Conservation (phyloP, 2,113 vertebrate species). For the Cacatua alba region DNA sequence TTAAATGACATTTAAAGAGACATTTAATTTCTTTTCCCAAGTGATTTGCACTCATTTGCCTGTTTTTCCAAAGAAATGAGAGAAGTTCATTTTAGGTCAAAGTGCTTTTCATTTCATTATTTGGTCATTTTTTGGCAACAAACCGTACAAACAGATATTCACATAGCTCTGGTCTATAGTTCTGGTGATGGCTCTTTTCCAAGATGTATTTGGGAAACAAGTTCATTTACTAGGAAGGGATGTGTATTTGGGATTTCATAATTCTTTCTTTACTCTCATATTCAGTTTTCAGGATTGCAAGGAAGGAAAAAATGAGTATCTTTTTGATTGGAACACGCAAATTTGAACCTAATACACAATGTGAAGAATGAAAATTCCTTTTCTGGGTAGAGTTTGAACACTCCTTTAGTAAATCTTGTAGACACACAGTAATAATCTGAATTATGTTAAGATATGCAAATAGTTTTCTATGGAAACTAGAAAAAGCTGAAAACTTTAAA, state of each 20-base stretch:
- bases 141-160: neutral
- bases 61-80: constrained; percentile 13
- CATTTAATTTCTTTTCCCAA: neutral
- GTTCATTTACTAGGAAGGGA: neutral
- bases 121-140: constrained; percentile 22
- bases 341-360: neutral
- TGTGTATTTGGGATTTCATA: neutral
- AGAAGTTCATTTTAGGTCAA: constrained; percentile 34
- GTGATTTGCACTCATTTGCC: neutral
- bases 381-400: neutral
- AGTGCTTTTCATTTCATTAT: neutral
- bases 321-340: neutral
- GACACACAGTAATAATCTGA: neutral
- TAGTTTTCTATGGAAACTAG: constrained; percentile 57
- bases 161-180: neutral
- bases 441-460: constrained; percentile 45
- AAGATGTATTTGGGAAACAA: constrained; percentile 4
- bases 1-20: neutral
- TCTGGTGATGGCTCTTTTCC: constrained; percentile 10
- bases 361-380: neutral
- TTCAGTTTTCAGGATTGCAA: neutral
- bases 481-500: constrained; percentile 39
- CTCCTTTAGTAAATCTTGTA: neutral
- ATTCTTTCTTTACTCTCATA: neutral
- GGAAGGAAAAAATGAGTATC: neutral